Base-by-base conservation (phyloP, 2,888 invertebrate species). In the Drosophila siamana region DNA sequence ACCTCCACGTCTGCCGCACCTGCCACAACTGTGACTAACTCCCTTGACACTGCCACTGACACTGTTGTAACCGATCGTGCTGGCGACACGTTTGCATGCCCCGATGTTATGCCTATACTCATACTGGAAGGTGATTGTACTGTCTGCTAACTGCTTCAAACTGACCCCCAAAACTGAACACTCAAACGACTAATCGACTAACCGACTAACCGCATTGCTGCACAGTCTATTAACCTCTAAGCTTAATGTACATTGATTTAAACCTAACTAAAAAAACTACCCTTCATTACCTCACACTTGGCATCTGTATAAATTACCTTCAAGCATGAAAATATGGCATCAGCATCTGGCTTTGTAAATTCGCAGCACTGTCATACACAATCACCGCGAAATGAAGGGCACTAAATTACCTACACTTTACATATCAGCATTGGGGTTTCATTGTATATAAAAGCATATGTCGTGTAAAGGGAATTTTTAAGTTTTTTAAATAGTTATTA, bases 81-180 rank as follows among this genome's bases (percentile, higher is more conserved):
- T 84, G 88, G 63, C 79, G 87, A 81, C 61, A 78, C 72, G 73
- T 80, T 93, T 93, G 91, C 93, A 94, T 94, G 91, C 93, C 94
- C 91, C 94, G 95, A 92, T 95, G 94, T 90, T 93, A 94, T 94
- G 93, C 94, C 96, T 92, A 96, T 97, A 93, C 94, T 97, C 90
- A 96, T 97, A 91, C 94, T 97, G 91, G 96, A 97, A 97, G 97
- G 97, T 97, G 95, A 80, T 94, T 89, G 90, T 89, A 71, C 86
- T 79, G 59, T 75, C 56, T 75, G 61, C 62, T 72, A 47, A 40
- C 36, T 28, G 63, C 75, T 70, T 82, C 15, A 4, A 16, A 61
- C 55, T 77, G 80, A 85, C 51, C 8, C 8, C n/a, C n/a, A n/a
- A n/a, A n/a, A n/a, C n/a, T n/a, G n/a, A n/a, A n/a, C 33, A 8